Evolutionary conservation across 2,888 invertebrate species (phyloP), one percentile per base, ranked within the genome.

Genomic region (Tiliacea aurago): DNA sequence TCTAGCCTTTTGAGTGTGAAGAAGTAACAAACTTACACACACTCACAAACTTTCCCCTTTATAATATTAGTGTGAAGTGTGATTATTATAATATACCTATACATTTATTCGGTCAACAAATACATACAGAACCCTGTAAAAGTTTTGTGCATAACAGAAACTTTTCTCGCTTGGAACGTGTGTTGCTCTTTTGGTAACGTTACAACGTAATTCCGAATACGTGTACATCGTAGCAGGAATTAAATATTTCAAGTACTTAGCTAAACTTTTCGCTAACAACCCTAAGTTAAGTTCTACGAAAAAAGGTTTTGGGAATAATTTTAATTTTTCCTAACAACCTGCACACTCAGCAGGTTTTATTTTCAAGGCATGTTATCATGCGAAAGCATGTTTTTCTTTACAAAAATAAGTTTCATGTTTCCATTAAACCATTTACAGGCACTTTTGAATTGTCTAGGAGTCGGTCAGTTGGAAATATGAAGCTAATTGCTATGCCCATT

Each of bases 91-190:
- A n/a, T n/a, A n/a, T n/a, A n/a, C n/a, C n/a, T n/a, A n/a, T n/a
- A n/a, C n/a, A n/a, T n/a, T n/a, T n/a, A n/a, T n/a, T n/a, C n/a
- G n/a, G n/a, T n/a, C n/a, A n/a, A n/a, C n/a, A n/a, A 28, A 45
- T 13, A 55, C 47, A 73, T 56, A 67, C 65, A 28, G 79, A 82
- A 74, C 83, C 71, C 85, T 66, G 18, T 18, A 45, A n/a, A 83
- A 78, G 58, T 85, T 76, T 41, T 43, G 13, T 62, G 64, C 70
- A 69, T 66, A 71, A 65, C 33, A 43, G 33, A 82, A 84, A 85
- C 47, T 74, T 73, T 55, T 11, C 67, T 49, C 67, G 73, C 58
- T 64, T 37, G 55, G 53, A 56, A 66, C 77, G 72, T 74, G 70
- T 63, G 62, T 49, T 66, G 43, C 70, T 62, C 65, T 66, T 76